phyloP scores from a whole-genome alignment of 2,113 vertebrate species.

The Zeus faber region DNA sequence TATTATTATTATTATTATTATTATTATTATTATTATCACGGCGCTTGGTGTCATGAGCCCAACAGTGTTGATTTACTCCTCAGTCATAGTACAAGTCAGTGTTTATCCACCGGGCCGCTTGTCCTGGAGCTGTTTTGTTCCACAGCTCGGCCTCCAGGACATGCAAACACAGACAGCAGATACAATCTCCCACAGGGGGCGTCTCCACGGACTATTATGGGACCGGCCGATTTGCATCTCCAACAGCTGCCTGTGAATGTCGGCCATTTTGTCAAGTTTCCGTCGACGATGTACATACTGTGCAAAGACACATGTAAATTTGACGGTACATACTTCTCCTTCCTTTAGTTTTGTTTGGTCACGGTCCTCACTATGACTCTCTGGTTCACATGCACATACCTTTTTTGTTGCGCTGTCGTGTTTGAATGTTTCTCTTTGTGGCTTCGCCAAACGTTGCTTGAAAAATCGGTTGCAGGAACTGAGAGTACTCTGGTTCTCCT shows the following conservation, averaged over 20 bases:
- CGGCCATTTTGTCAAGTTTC: slow-evolving; percentile 10
- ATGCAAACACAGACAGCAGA: slow-evolving; percentile 33
- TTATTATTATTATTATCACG: no score
- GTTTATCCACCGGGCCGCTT: slow-evolving; percentile 21
- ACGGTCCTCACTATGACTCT: no score
- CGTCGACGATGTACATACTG: slow-evolving; percentile 7
- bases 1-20: no score
- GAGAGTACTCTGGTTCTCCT: background rate
- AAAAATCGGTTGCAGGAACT: background rate
- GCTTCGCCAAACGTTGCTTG: background rate
- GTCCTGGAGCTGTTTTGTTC: slow-evolving; percentile 31
- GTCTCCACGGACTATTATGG: slow-evolving; percentile 23
- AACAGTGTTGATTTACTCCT: no score
- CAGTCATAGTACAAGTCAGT: slow-evolving; percentile 20
- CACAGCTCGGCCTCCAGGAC: slow-evolving; percentile 18
- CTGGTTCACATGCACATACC: no score
- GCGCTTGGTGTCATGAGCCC: no score
- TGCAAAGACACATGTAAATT: no score
- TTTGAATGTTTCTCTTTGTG: no score
- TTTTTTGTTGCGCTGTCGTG: no score
- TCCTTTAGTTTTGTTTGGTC: no score
- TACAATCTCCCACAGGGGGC: background rate
- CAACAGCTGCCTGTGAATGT: slow-evolving; percentile 13
- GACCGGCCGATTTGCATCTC: slow-evolving; percentile 32
- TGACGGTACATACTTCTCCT: no score